Conservation (phyloP, 2,888 invertebrate species). For the Lycophotia porphyrea region DNA sequence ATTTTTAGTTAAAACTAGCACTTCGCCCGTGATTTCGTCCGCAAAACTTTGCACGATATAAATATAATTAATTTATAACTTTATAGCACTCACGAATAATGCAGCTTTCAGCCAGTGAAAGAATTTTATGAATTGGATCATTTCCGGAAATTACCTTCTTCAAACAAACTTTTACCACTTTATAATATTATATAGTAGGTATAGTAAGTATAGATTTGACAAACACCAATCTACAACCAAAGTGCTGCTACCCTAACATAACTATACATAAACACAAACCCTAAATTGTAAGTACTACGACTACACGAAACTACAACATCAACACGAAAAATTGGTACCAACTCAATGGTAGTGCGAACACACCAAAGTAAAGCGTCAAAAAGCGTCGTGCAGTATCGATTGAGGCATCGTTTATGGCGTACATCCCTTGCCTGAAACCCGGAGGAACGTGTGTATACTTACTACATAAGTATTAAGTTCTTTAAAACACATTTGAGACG, state of each 20-base stretch:
- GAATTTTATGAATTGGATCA: too few relatives aligned
- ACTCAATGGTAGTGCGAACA: constrained; percentile 39
- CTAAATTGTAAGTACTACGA: background rate
- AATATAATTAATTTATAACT: too few relatives aligned
- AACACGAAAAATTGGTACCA: constrained; percentile 26
- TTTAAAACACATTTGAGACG: constrained; percentile 11
- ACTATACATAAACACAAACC: background rate
- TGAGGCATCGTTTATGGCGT: constrained; percentile 72
- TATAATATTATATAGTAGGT: too few relatives aligned
- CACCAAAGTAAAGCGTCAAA: constrained; percentile 50
- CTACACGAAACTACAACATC: background rate
- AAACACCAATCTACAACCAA: background rate
- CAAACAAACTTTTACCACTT: too few relatives aligned
- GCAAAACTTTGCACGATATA: too few relatives aligned
- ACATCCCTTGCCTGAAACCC: constrained; percentile 66
- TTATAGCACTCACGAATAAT: too few relatives aligned
- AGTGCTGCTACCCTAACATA: background rate
- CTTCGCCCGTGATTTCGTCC: too few relatives aligned
- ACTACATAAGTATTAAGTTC: constrained; percentile 10
- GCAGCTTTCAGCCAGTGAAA: too few relatives aligned
- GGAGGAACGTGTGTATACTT: constrained; percentile 39
- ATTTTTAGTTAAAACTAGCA: too few relatives aligned
- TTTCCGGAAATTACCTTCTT: too few relatives aligned
- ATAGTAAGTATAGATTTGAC: too few relatives aligned
- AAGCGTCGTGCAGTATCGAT: constrained; percentile 76